These are phyloP conservation scores for Dicaeum eximium DNA, from an alignment of 2,113 vertebrate species.

Conservation along the genomic window DNA sequence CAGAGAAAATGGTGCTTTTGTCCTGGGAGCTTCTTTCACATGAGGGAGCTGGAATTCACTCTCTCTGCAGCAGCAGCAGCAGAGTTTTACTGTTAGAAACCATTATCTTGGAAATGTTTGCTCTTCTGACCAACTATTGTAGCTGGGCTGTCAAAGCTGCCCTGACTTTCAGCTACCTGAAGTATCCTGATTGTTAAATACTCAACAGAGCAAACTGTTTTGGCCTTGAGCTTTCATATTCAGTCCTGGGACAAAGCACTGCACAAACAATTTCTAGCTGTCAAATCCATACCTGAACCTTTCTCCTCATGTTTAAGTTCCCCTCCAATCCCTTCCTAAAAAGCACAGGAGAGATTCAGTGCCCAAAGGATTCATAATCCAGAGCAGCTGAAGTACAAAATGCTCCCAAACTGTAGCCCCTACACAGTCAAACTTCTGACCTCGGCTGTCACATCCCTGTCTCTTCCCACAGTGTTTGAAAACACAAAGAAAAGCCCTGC, in stretches of 20 bases:
- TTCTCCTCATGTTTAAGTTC: neutral
- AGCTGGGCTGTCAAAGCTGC: neutral
- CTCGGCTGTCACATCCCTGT: accelerated
- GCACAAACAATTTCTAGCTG: neutral
- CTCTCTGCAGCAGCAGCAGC: neutral
- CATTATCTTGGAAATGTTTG: neutral
- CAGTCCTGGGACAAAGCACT: neutral
- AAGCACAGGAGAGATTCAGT: neutral
- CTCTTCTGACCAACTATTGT: neutral
- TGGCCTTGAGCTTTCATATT: neutral
- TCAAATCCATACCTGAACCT: neutral
- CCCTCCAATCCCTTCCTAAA: neutral
- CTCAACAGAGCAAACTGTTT: neutral
- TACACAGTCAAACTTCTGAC: neutral
- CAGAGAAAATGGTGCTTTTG: accelerated
- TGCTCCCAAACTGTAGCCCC: neutral
- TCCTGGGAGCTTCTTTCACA: neutral
- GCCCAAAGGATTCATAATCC: neutral
- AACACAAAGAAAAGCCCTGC: neutral
- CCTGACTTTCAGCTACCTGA: neutral
- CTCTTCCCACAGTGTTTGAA: neutral
- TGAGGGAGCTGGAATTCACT: neutral
- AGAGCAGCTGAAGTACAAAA: neutral
- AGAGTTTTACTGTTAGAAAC: neutral
- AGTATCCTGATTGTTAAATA: neutral